A percentile compares a stretch with the other conserved stretches of the same genome.
Conservation (phyloP, 2,797 vertebrate species). For the Alca torda region DNA sequence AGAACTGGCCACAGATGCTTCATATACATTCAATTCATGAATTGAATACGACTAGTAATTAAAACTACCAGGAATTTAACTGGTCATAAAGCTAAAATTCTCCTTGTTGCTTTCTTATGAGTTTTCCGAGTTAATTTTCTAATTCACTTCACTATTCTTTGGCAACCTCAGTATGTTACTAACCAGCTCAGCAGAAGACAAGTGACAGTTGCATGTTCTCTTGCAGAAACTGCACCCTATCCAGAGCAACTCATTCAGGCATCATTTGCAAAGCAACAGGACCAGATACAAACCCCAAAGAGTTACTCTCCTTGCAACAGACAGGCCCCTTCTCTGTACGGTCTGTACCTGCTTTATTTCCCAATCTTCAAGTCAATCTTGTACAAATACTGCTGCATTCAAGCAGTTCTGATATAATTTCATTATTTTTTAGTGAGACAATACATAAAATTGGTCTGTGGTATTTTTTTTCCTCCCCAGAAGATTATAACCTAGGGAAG, state of each 20-base stretch:
- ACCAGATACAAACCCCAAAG: background rate
- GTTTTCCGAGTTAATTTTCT: background rate
- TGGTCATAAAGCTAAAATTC: background rate
- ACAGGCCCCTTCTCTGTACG: background rate
- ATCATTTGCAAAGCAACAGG: background rate
- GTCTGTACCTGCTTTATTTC: background rate
- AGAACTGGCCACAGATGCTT: background rate
- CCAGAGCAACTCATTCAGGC: background rate
- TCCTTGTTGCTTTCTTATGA: background rate
- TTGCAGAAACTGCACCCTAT: background rate
- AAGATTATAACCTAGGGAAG: background rate
- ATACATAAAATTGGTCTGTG: background rate
- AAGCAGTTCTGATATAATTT: background rate
- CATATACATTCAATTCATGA: background rate
- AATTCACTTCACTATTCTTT: background rate
- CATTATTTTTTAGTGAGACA: background rate
- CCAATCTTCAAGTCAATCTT: background rate
- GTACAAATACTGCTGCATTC: background rate
- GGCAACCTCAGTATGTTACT: background rate
- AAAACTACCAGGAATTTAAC: background rate
- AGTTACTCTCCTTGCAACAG: background rate
- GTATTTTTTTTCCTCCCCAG: background rate
- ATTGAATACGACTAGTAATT: background rate
- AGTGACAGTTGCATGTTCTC: background rate
- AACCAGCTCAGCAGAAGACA: background rate